These are phyloP conservation scores for Myotis myotis DNA, from an alignment of 2,797 vertebrate species.

Conservation along the genomic window DNA sequence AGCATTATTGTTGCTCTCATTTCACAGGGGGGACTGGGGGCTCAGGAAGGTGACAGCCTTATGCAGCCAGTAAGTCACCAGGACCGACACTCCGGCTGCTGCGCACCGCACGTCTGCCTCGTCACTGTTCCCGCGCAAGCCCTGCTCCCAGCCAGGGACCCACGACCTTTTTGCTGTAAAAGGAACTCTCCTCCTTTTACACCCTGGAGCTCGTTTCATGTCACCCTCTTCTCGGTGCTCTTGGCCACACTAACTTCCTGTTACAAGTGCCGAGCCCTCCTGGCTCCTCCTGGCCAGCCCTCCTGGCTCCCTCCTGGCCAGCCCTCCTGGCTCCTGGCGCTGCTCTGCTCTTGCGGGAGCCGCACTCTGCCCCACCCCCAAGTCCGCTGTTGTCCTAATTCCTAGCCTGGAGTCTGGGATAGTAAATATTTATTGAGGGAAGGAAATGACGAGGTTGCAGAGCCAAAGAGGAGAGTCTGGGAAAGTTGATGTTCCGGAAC, in stretches of 20 bases:
- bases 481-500: background rate
- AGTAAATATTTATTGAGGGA: slow-evolving; percentile 20
- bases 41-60: background rate
- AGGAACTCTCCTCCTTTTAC: background rate
- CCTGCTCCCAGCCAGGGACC: background rate
- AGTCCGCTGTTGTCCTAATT: background rate
- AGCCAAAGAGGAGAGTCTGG: background rate
- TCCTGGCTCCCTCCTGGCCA: too few species aligned
- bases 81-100: background rate
- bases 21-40: background rate
- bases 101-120: background rate
- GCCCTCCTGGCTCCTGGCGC: background rate
- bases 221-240: background rate
- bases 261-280: background rate
- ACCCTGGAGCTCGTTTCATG: background rate
- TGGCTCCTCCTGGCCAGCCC: background rate
- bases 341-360: background rate
- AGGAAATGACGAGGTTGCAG: background rate
- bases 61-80: rapidly evolving
- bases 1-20: background rate
- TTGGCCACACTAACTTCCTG: background rate
- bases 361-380: background rate
- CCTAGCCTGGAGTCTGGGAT: background rate
- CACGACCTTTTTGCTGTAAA: background rate
- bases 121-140: background rate